phyloP scores from a whole-genome alignment of 2,888 invertebrate genomes.

The Halictus quadricinctus region DNA sequence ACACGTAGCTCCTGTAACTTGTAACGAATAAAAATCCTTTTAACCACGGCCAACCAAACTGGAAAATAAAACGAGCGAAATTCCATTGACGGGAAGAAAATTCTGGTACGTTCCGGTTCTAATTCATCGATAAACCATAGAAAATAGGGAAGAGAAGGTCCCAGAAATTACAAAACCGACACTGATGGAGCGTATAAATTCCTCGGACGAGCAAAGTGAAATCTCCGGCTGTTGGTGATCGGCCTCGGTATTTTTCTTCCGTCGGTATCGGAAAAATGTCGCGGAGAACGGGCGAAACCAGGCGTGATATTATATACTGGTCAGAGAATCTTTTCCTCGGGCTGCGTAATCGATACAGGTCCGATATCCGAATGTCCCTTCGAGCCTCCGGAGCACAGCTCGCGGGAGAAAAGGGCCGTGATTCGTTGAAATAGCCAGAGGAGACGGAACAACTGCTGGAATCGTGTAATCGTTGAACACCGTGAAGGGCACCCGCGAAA shows the following conservation, averaged over 20 bases:
- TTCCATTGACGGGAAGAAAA: background rate
- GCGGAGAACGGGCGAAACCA: constrained; percentile 53
- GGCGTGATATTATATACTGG: constrained; percentile 65
- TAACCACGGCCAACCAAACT: background rate
- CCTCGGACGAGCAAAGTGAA: constrained; percentile 10
- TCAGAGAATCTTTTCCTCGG: constrained; percentile 55
- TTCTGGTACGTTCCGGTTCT: background rate
- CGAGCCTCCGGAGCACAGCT: background rate
- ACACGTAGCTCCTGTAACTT: too few relatives aligned
- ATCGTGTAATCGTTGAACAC: constrained; percentile 8
- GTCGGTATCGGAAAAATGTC: background rate
- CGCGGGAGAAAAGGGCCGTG: background rate
- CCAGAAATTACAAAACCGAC: background rate
- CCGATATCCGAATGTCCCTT: background rate
- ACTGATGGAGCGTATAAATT: constrained; percentile 7
- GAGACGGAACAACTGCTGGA: background rate
- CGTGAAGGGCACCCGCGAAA: constrained; percentile 53
- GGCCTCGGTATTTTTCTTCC: background rate
- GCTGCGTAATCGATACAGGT: background rate
- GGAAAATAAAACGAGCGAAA: background rate
- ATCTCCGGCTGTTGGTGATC: constrained; percentile 2
- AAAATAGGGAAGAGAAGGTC: background rate
- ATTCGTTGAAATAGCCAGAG: background rate
- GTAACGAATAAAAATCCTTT: too few relatives aligned
- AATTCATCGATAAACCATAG: background rate